Base-by-base conservation (phyloP, 2,888 invertebrate species). In the Ormyrus labotus region DNA sequence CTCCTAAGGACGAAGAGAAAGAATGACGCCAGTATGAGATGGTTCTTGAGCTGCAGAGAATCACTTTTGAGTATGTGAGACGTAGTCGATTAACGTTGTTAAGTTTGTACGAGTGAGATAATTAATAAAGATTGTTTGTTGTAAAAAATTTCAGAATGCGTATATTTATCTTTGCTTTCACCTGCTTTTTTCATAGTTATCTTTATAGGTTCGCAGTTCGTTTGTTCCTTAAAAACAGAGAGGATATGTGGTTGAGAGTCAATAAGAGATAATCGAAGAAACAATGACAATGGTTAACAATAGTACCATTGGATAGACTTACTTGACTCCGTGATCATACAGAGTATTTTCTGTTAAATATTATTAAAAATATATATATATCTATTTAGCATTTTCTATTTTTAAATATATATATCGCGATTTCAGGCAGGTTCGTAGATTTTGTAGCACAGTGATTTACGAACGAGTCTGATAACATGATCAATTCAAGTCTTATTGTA, bases 401-500 rank as follows among this genome's bases (percentile, higher is more conserved):
- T 34, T 61, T 79, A 69, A 34, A 67, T 67, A 82, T 75, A 78
- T 81, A 70, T 78, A 78, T 74, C 74, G 78, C 71, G 70, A 75
- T 64, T 81, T 81, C 81, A 78, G 63, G 34, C 74, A 19, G 60
- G 70, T 53, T 82, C 60, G 58, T 64, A 69, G 5, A 48, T 60
- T 60, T 75, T 34, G 34, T 51, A 50, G n/a, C 68, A 60, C 53
- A 7, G 50, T 53, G 34, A 11, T 34, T 34, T 74, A 67, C 34
- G 53, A 78, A 51, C 78, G 60, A 48, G 69, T 65, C 71, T 78
- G 80, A 80, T 80, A 80, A 82, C 80, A 80, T 61, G 70, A 73
- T 67, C 74, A 60, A 67, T 78, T 75, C 71, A 65, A 80, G 80
- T 82, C 82, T 82, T 82, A 79, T 67, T 80, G 57, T 78, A 78